These are phyloP conservation scores for Mimumesa dahlbomi DNA, from an alignment of 2,888 invertebrate species.

Conservation along the genomic window DNA sequence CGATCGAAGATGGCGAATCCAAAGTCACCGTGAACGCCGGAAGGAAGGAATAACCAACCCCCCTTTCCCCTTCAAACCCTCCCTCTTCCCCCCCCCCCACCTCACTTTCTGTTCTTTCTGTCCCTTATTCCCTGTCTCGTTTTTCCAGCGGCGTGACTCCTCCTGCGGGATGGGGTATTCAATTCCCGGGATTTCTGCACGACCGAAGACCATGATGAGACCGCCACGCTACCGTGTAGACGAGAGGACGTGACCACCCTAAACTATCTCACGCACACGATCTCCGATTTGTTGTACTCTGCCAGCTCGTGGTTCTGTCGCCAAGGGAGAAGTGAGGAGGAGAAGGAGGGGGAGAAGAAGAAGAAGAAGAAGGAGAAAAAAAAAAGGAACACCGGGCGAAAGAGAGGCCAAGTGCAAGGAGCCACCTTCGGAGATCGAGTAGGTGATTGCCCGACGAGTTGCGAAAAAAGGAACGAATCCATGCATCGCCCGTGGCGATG, in stretches of 20 bases:
- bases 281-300: slow-evolving; percentile 59
- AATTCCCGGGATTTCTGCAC: slow-evolving; percentile 67
- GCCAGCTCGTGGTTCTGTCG: not conserved
- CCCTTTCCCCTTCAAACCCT: not conserved
- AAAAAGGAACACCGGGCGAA: too few relatives aligned
- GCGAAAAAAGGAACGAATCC: not conserved
- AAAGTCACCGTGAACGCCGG: not conserved
- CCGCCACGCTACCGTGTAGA: slow-evolving; percentile 37
- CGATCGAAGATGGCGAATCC: slow-evolving; percentile 6
- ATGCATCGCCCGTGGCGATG: slow-evolving; percentile 9
- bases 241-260: slow-evolving; percentile 62
- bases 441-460: not conserved
- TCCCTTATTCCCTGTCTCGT: not conserved
- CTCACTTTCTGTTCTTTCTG: not conserved
- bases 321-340: slow-evolving; percentile 6
- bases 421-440: not conserved
- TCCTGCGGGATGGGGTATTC: slow-evolving; percentile 42
- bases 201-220: slow-evolving; percentile 61
- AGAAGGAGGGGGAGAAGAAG: not conserved
- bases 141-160: slow-evolving; percentile 3
- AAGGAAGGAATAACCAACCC: not conserved
- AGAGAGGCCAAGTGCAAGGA: not conserved
- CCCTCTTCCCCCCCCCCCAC: not conserved
- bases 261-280: slow-evolving; percentile 69
- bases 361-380: too few relatives aligned